Evolutionary conservation across 2,797 vertebrate species (phyloP).

Genomic region (Chelonia mydas): DNA sequence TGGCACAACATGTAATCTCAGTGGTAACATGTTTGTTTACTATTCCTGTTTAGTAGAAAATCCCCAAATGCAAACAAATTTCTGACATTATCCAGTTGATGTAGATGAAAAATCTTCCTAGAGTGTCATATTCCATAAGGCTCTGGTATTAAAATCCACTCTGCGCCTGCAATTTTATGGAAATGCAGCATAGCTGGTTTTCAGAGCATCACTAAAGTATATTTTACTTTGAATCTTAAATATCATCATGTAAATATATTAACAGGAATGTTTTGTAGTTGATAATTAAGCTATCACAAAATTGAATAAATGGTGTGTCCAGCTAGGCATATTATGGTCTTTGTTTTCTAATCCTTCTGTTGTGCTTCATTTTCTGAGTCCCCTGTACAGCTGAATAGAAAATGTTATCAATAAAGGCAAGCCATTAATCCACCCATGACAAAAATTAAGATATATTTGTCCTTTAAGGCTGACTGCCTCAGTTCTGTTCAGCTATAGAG

Average conservation of each 20-base stretch:
- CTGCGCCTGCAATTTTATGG: slow-evolving; percentile 23
- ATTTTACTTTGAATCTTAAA: slow-evolving; percentile 57
- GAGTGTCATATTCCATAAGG: slow-evolving; percentile 52
- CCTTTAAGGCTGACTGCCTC: slow-evolving; percentile 74
- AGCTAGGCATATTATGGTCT: slow-evolving; percentile 52
- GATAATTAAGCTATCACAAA: slow-evolving; percentile 61
- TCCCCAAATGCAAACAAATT: slow-evolving; percentile 54
- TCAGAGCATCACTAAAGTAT: slow-evolving; percentile 4
- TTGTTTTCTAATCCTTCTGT: slow-evolving; percentile 72
- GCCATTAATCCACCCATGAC: slow-evolving; percentile 72
- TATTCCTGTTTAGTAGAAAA: slow-evolving; percentile 57
- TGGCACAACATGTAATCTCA: slow-evolving; percentile 39
- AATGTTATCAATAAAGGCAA: slow-evolving; percentile 75
- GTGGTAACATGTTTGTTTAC: slow-evolving; percentile 39
- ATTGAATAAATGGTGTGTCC: slow-evolving; percentile 49
- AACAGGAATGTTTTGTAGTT: slow-evolving; percentile 39
- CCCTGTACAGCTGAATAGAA: slow-evolving; percentile 52
- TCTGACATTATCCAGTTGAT: slow-evolving; percentile 27
- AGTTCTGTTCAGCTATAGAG: slow-evolving; percentile 70
- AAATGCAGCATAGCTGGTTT: slow-evolving; percentile 42
- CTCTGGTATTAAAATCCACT: slow-evolving; percentile 43
- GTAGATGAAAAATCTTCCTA: slow-evolving; percentile 53
- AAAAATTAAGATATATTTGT: slow-evolving; percentile 78
- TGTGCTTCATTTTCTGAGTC: slow-evolving; percentile 65
- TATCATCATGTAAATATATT: slow-evolving; percentile 50